Base-by-base conservation (phyloP, 2,113 vertebrate genomes). In the Mustelus asterias region DNA sequence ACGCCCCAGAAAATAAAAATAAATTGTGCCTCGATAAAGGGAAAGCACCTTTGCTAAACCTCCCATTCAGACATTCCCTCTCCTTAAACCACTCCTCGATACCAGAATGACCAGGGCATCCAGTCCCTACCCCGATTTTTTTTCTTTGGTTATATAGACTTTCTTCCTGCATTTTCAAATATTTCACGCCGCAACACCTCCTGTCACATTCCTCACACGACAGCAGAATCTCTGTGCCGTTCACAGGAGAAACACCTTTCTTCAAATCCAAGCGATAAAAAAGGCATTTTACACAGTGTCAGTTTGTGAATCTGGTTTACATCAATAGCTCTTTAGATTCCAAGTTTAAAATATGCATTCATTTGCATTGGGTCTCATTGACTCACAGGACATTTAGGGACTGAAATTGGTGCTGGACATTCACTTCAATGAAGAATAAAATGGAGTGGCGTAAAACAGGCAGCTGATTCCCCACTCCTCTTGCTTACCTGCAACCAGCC, bases 121-220 rank as follows among this genome's bases (percentile, higher is more conserved):
- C 86, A 67, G n/a, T 37, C n/a, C 18, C 89, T 65, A 65, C 33
- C n/a, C 33, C 2, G 20, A 92, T 63, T 65, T 89, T 16, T 20
- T 37, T 93, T 37, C 3, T 60, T 22, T 22, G 33, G 60, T 37
- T 18, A 37, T n/a, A 65, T 0, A 93, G 14, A 67, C 20, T 65
- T 93, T 93, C 58, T n/a, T 93, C 63, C 60, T 37, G 89, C 60
- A 37, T 93, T 93, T 93, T 37, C 65, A 65, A 93, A 93, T 63
- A 93, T 37, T 93, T 65, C 29, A 41, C 16, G 13, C 33, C 6
- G 26, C 22, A 93, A 93, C 60, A 93, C 60, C 89, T 92, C 33
- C 33, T 67, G 89, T 93, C 33, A 65, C 33, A 93, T 93, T 93
- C 60, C 60, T 65, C 60, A 67, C 29, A 37, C 13, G 20, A 93